phyloP scores from a whole-genome alignment of 2,888 invertebrate genomes.

The Trichogramma dendrolimi region DNA sequence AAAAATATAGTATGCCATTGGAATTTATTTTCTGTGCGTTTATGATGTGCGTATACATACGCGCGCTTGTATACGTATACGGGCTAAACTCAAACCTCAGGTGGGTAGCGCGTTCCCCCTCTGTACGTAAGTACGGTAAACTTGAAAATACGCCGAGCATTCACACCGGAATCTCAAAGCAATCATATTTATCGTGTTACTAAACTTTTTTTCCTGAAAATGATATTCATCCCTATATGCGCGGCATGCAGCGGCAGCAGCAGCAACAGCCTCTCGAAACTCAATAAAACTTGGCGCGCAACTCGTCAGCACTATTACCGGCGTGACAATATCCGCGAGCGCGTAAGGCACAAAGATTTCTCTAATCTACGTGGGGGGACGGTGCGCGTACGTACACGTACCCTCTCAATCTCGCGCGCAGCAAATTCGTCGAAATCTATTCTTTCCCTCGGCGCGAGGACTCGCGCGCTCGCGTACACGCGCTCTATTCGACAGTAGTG shows the following conservation, averaged over 20 bases:
- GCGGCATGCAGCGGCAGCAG: not conserved
- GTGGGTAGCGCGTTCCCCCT: too few species aligned
- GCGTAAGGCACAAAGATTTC: too few species aligned
- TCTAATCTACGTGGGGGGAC: too few species aligned
- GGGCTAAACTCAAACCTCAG: too few species aligned
- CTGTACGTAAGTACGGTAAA: too few species aligned
- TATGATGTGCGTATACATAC: too few species aligned
- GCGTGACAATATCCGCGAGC: slow-evolving; percentile 17
- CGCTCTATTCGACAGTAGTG: not conserved
- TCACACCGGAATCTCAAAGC: not conserved
- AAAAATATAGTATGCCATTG: too few species aligned
- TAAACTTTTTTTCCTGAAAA: not conserved
- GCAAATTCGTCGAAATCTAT: slow-evolving; percentile 16
- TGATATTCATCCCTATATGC: not conserved
- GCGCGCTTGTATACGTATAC: too few species aligned
- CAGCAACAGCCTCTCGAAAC: not conserved
- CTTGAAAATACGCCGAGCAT: too few species aligned
- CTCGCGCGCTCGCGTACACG: not conserved
- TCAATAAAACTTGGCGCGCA: slow-evolving; percentile 7
- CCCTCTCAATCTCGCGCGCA: slow-evolving; percentile 22
- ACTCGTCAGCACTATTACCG: slow-evolving; percentile 10
- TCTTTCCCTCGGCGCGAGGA: slow-evolving; percentile 22
- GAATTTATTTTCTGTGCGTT: too few species aligned
- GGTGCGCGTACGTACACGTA: not conserved
- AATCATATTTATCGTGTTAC: not conserved